Percentiles rank a stretch among this genome's conserved stretches.
These are phyloP conservation scores for Tylochromis polylepis DNA, from an alignment of 2,113 vertebrate genomes.

Conservation along the genomic window DNA sequence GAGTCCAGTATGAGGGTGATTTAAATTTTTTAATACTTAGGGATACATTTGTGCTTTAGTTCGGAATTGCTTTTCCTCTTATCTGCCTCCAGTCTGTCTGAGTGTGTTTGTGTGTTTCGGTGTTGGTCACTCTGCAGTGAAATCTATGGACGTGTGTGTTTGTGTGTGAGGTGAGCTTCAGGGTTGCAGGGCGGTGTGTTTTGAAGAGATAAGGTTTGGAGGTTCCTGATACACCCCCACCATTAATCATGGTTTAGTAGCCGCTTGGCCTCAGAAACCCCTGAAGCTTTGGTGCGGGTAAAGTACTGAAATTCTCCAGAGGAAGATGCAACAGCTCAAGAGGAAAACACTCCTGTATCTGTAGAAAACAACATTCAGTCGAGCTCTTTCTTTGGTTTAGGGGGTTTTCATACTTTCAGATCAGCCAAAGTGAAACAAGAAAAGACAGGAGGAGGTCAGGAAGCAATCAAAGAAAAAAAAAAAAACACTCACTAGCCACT, in stretches of 20 bases:
- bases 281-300: not conserved
- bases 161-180: not conserved
- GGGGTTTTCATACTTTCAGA: not conserved
- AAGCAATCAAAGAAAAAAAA: not conserved
- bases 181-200: conserved; percentile 24
- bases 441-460: not conserved
- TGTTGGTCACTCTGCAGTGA: not conserved
- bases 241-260: conserved; percentile 46
- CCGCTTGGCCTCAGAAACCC: not conserved
- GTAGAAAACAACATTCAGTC: not conserved
- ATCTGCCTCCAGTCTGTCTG: not conserved
- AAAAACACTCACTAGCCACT: not conserved
- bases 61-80: not conserved
- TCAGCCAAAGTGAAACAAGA: not conserved
- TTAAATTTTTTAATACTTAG: conserved; percentile 4
- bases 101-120: not conserved
- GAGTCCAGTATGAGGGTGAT: not conserved
- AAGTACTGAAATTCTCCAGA: not conserved
- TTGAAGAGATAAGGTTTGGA: conserved; percentile 39
- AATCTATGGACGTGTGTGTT: not conserved
- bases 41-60: not conserved
- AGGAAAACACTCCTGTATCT: not conserved
- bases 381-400: not conserved
- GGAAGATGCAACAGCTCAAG: not conserved
- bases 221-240: conserved; percentile 10